Percentiles rank a stretch among this genome's conserved stretches.
Conservation (phyloP, 2,888 invertebrate species). For the Acronicta alni region DNA sequence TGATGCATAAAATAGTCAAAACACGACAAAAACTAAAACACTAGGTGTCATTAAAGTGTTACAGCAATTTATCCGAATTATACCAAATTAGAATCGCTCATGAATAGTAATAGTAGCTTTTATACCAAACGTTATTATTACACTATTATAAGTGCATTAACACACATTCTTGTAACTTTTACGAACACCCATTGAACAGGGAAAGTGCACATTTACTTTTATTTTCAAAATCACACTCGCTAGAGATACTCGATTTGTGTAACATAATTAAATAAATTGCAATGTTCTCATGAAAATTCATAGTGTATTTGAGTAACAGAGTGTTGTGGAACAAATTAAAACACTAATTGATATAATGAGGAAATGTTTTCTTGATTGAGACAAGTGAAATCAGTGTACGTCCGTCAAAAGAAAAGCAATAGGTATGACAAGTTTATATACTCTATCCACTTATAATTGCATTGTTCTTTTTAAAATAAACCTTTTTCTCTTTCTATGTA, state of each 20-base stretch:
- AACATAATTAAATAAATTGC: slow-evolving; percentile 41
- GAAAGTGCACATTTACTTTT: slow-evolving; percentile 54
- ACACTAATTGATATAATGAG: slow-evolving; percentile 42
- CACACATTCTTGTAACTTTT: slow-evolving; percentile 52
- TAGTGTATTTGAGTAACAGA: slow-evolving; percentile 19
- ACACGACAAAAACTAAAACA: slow-evolving; percentile 34
- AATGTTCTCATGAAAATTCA: slow-evolving; percentile 42
- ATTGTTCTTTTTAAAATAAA: too few species aligned
- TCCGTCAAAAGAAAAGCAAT: slow-evolving; percentile 18
- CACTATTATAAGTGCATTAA: slow-evolving; percentile 54
- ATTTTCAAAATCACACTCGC: slow-evolving; percentile 49
- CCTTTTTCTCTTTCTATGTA: too few species aligned
- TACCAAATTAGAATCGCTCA: slow-evolving; percentile 49
- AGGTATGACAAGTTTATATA: slow-evolving; percentile 11
- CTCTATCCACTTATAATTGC: slow-evolving; percentile 25
- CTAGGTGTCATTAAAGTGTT: slow-evolving; percentile 39
- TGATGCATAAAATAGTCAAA: slow-evolving; percentile 15
- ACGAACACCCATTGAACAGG: slow-evolving; percentile 40
- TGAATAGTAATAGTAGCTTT: slow-evolving; percentile 51
- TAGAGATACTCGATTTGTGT: slow-evolving; percentile 23
- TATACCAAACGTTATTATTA: slow-evolving; percentile 51
- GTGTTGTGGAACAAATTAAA: slow-evolving; percentile 36
- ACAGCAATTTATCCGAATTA: slow-evolving; percentile 50
- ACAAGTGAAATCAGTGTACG: slow-evolving; percentile 43
- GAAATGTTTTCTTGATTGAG: slow-evolving; percentile 37